These are phyloP conservation scores for Heliconius erato DNA, from an alignment of 2,888 invertebrate genomes.

Conservation along the genomic window DNA sequence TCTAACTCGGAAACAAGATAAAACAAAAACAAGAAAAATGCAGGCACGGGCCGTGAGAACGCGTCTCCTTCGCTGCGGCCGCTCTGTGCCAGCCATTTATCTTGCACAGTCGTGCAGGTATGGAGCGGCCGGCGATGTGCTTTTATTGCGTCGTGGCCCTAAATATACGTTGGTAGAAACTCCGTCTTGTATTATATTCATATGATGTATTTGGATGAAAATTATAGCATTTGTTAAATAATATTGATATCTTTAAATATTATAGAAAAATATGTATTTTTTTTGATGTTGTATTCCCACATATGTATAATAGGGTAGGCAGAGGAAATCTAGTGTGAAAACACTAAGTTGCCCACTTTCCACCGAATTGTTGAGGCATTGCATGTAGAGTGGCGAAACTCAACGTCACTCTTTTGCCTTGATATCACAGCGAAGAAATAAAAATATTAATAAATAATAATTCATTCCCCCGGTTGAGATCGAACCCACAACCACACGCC, in stretches of 20 bases:
- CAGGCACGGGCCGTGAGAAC: slow-evolving; percentile 85
- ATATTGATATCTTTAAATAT: neutral
- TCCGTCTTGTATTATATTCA: slow-evolving; percentile 65
- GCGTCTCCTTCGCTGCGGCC: slow-evolving; percentile 75
- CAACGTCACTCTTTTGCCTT: too few species aligned
- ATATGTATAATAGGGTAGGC: too few species aligned
- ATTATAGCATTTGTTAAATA: slow-evolving; percentile 3
- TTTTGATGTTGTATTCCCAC: too few species aligned
- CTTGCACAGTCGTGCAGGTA: slow-evolving; percentile 84
- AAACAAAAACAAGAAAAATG: slow-evolving; percentile 78
- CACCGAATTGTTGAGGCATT: too few species aligned
- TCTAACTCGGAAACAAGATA: slow-evolving; percentile 82
- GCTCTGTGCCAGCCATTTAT: slow-evolving; percentile 80
- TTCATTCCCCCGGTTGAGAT: too few species aligned
- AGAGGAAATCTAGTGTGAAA: too few species aligned
- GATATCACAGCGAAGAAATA: too few species aligned
- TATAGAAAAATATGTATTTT: too few species aligned
- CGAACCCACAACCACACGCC: too few species aligned
- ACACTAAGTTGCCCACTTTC: too few species aligned
- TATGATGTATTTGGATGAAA: slow-evolving; percentile 63
- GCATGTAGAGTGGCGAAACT: too few species aligned
- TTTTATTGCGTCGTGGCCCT: slow-evolving; percentile 84
- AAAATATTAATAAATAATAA: too few species aligned
- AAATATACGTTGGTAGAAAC: slow-evolving; percentile 80
- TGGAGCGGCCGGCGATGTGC: slow-evolving; percentile 80